Evolutionary conservation across 2,113 vertebrate genomes (phyloP), one percentile per base, ranked within the genome.

Genomic region (Ploceus nigricollis): DNA sequence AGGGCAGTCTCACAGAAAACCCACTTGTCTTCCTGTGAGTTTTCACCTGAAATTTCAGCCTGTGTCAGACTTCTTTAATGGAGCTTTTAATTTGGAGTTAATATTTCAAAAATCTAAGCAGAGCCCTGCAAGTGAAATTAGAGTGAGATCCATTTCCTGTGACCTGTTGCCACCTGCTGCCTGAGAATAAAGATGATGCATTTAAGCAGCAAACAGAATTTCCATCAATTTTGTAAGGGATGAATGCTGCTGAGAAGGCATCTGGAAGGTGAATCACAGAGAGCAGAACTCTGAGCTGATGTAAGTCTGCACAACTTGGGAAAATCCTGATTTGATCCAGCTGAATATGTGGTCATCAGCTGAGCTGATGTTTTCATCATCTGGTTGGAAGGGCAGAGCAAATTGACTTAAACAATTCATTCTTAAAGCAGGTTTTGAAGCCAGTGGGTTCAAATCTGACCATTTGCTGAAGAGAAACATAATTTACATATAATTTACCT

Each of bases 101-200:
- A 37, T 88, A 70, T 82, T 94, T 92, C 25, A 61, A 86, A 90
- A 93, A 58, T 25, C 64, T 63, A 31, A 95, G 58, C 42, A 90
- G 63, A 93, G 42, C 33, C 57, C 37, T 65, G 66, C n/a, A 83
- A 77, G 56, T 68, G 47, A 83, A 82, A 91, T 94, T 27, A 63
- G 35, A 86, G 27, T 28, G 33, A 70, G 56, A 75, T 86, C 44
- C 30, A 57, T 89, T 87, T 80, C 44, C 60, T 82, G 7, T 91
- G 83, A 94, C 91, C 87, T 82, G 45, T 92, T 97, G 87, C 76
- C 85, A 63, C 71, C 78, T 90, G 75, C 94, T 65, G 51, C 90
- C 82, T 68, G 68, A 73, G 87, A 90, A 82, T 57, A 53, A 93
- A 82, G 75, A 68, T 71, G 71, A 48, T 80, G 51, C 44, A 27